Conservation (phyloP, 2,113 vertebrate genomes). For the Aythya baeri region DNA sequence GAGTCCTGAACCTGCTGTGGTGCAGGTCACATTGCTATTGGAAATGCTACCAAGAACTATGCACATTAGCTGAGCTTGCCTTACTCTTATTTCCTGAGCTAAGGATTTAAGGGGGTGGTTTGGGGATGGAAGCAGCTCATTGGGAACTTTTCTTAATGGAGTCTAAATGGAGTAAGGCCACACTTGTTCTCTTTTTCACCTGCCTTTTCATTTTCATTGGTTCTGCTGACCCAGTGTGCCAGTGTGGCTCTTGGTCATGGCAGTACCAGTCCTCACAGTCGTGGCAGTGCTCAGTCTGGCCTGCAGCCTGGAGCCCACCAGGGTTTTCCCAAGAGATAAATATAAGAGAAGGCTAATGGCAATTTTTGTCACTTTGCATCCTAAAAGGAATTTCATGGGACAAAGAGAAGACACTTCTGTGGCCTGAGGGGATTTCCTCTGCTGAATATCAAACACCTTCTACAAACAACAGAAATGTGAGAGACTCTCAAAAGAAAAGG, state of each 20-base stretch:
- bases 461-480: slow-evolving; percentile 62
- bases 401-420: slow-evolving; percentile 32
- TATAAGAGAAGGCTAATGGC: not conserved
- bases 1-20: not conserved
- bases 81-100: not conserved
- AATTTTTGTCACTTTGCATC: slow-evolving; percentile 50
- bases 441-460: slow-evolving; percentile 52
- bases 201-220: not conserved
- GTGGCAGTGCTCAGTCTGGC: not conserved
- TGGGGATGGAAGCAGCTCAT: not conserved
- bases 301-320: not conserved
- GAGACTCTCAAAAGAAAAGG: slow-evolving; percentile 63
- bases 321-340: slow-evolving; percentile 13
- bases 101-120: not conserved
- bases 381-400: slow-evolving; percentile 46
- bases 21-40: not conserved
- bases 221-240: not conserved
- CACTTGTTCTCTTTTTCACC: not conserved
- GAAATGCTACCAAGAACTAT: not conserved
- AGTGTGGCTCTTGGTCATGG: not conserved
- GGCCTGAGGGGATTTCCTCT: not conserved
- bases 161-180: not conserved
- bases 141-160: not conserved
- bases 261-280: not conserved
- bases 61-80: not conserved